Percentiles rank a stretch among this genome's conserved stretches.
phyloP scores from a whole-genome alignment of 2,797 vertebrate genomes.

The Pygocentrus nattereri region DNA sequence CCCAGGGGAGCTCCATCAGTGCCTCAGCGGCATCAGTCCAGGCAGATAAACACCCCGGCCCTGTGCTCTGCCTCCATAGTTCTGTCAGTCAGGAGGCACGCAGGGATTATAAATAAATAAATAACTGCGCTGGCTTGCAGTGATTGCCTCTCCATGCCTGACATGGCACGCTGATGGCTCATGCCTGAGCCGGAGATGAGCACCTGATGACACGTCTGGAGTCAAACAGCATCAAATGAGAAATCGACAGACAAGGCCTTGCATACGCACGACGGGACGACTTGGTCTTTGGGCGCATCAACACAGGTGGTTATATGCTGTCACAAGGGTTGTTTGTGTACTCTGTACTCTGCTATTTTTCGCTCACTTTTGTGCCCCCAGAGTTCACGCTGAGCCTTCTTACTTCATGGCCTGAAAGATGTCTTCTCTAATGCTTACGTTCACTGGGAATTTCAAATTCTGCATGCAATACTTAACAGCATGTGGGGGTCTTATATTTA shows the following conservation, averaged over 20 bases:
- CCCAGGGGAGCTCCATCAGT: conserved; percentile 62
- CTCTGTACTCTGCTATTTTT: conserved; percentile 53
- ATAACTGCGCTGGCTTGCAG: conserved; percentile 54
- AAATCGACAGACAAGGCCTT: conserved; percentile 71
- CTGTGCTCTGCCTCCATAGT: conserved; percentile 68
- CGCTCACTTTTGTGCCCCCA: conserved; percentile 7
- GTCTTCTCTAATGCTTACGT: conserved; percentile 39
- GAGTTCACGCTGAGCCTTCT: neutral
- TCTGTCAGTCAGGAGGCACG: conserved; percentile 73
- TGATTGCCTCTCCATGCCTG: conserved; percentile 83
- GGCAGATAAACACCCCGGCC: conserved; percentile 64
- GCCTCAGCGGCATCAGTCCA: conserved; percentile 39
- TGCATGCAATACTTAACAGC: too few species aligned
- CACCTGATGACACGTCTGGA: conserved; percentile 78
- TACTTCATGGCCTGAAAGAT: conserved; percentile 8
- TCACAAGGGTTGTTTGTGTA: conserved; percentile 45
- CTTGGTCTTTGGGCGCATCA: conserved; percentile 58
- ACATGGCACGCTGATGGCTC: conserved; percentile 79
- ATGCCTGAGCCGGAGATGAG: conserved; percentile 73
- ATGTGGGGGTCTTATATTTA: too few species aligned
- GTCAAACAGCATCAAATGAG: conserved; percentile 77
- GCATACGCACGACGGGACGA: conserved; percentile 66
- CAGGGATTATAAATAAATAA: conserved; percentile 75
- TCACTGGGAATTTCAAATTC: conserved; percentile 67
- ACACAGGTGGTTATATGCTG: conserved; percentile 65